These are phyloP conservation scores for Eucidaris tribuloides DNA, from an alignment of 35 echinoderm and acorn worm species.

Conservation along the genomic window DNA sequence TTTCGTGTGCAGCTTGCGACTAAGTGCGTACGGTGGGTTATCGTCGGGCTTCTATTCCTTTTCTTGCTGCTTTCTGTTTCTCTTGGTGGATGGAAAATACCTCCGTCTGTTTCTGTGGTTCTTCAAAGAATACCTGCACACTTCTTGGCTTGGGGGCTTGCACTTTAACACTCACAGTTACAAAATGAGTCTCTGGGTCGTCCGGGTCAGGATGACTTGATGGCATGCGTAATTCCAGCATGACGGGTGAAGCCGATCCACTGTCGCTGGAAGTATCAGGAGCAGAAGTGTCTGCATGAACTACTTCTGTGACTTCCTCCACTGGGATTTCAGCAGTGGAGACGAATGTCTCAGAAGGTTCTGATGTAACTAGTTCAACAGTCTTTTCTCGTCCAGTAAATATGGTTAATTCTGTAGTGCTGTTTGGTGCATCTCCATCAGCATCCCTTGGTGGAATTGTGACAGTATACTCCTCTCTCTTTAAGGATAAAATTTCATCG, in stretches of 20 bases:
- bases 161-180: conserved; percentile 67
- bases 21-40: too few species aligned
- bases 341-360: neutral
- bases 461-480: neutral
- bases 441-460: neutral
- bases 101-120: conserved; percentile 12
- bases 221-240: conserved; percentile 53
- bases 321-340: conserved; percentile 8
- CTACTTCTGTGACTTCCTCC: neutral
- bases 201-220: conserved; percentile 36
- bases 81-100: conserved; percentile 13
- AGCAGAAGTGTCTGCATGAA: neutral
- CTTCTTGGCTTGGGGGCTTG: conserved; percentile 57
- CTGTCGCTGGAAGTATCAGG: neutral
- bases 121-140: conserved; percentile 71
- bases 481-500: neutral
- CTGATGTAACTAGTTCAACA: neutral
- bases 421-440: neutral
- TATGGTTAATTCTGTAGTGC: neutral
- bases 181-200: conserved; percentile 22
- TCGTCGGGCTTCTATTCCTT: too few species aligned
- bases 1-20: too few species aligned
- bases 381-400: too few species aligned
- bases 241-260: conserved; percentile 43
- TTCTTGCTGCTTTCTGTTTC: neutral